Conservation (phyloP, 2,113 vertebrate species). For the Salvelinus namaycush region DNA sequence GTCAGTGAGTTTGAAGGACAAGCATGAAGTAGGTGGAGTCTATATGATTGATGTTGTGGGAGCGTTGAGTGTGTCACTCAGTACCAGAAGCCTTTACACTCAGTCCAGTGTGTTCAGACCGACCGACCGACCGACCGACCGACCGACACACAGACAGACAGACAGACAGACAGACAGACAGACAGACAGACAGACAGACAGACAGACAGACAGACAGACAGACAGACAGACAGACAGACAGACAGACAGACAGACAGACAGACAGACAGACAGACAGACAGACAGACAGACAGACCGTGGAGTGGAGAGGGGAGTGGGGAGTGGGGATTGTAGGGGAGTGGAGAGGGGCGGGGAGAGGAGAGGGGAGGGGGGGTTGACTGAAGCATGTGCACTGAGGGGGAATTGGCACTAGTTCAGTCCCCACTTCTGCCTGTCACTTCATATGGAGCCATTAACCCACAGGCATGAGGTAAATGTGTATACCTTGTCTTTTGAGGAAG, state of each 20-base stretch:
- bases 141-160: no score
- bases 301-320: constrained; percentile 9
- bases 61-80: constrained; percentile 42
- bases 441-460: constrained; percentile 78
- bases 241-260: constrained; percentile 15
- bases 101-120: constrained; percentile 46
- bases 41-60: constrained; percentile 57
- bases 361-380: constrained; percentile 44
- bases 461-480: constrained; percentile 76
- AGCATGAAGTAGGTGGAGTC: constrained; percentile 46
- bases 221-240: constrained; percentile 34
- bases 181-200: no score
- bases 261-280: constrained; percentile 24
- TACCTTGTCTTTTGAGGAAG: constrained; percentile 57
- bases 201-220: constrained; percentile 18
- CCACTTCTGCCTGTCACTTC: constrained; percentile 79
- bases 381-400: constrained; percentile 59
- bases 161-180: no score
- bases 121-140: not conserved
- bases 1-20: constrained; percentile 54
- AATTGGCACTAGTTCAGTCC: constrained; percentile 74
- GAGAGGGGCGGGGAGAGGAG: constrained; percentile 3
- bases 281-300: not conserved
- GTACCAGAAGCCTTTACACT: constrained; percentile 53
- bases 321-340: not conserved